phyloP scores from a whole-genome alignment of 2,797 vertebrate species.

The Phataginus tetradactyla region DNA sequence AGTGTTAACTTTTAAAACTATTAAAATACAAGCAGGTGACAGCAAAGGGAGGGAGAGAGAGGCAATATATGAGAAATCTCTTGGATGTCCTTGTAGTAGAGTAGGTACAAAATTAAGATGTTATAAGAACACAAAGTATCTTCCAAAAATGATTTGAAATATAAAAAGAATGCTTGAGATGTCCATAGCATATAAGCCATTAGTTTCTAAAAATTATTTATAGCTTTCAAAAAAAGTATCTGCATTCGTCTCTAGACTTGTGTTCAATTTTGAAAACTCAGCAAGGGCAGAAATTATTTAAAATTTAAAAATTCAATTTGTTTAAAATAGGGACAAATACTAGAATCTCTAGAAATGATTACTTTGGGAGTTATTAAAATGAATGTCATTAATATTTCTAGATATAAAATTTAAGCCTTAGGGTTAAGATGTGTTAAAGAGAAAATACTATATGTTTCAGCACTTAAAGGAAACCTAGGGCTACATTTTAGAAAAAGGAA shows the following conservation, averaged over 20 bases:
- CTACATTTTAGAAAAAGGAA: neutral
- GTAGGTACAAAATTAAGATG: constrained; percentile 10
- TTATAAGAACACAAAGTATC: neutral
- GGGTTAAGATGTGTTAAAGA: neutral
- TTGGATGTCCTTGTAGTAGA: constrained; percentile 2
- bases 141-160: neutral
- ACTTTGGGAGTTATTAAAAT: neutral
- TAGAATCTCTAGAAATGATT: neutral
- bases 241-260: neutral
- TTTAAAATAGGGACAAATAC: neutral
- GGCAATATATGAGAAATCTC: neutral
- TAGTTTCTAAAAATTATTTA: neutral
- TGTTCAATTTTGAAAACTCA: constrained; percentile 8
- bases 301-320: neutral
- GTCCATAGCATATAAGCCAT: neutral
- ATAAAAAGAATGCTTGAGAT: neutral
- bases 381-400: neutral
- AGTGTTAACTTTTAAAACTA: neutral
- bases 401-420: neutral
- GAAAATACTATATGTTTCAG: neutral
- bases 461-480: neutral
- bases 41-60: neutral
- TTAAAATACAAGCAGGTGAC: neutral
- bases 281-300: neutral
- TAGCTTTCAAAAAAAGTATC: neutral